phyloP scores from a whole-genome alignment of 2,888 invertebrate genomes.

The Gandaritis pyraliata region DNA sequence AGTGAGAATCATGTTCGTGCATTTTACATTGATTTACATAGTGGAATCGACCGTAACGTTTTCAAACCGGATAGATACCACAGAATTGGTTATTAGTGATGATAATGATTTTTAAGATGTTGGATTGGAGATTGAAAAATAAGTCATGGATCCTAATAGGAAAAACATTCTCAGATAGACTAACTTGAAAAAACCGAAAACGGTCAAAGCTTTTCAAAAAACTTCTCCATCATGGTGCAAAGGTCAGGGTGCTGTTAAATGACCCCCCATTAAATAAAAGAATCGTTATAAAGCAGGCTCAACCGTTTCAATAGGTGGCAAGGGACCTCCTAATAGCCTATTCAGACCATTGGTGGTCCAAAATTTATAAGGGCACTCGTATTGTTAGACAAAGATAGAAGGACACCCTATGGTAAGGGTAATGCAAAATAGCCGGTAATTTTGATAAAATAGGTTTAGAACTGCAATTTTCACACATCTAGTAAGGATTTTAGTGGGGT shows the following conservation, averaged over 20 bases:
- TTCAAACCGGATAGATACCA: neutral
- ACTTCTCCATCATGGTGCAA: neutral
- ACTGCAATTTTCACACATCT: too few species aligned
- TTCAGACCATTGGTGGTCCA: conserved; percentile 40
- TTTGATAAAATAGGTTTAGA: too few species aligned
- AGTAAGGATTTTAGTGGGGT: too few species aligned
- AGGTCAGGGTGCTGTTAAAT: conserved; percentile 17
- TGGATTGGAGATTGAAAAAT: too few species aligned
- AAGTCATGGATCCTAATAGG: too few species aligned
- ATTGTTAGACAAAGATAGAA: conserved; percentile 8
- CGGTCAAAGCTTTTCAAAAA: neutral
- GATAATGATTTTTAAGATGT: too few species aligned
- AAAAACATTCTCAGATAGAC: too few species aligned
- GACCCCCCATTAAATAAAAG: conserved; percentile 41
- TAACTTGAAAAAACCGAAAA: too few species aligned
- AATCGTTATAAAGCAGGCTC: conserved; percentile 46
- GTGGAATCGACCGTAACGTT: conserved; percentile 9
- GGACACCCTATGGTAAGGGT: neutral
- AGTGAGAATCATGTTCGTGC: conserved; percentile 42
- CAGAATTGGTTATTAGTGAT: too few species aligned
- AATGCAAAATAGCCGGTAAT: neutral
- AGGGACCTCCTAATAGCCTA: conserved; percentile 45
- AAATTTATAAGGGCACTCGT: conserved; percentile 23
- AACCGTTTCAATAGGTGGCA: conserved; percentile 49
- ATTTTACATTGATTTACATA: conserved; percentile 19